Percentiles rank a stretch among this genome's conserved stretches.
These are phyloP conservation scores for Battus philenor DNA, from an alignment of 1,140 invertebrate species.

Conservation along the genomic window DNA sequence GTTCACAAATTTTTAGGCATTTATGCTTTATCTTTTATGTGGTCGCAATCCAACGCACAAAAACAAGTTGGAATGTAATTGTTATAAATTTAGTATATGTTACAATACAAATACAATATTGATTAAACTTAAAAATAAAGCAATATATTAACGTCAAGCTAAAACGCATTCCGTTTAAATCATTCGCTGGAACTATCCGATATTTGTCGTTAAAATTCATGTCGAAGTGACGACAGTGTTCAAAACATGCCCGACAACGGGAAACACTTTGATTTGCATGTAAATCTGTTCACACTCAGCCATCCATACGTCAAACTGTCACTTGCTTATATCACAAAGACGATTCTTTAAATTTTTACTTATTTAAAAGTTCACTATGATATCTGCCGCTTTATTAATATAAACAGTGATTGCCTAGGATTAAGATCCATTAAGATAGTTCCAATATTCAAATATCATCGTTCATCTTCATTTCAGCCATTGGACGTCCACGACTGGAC, in stretches of 20 bases:
- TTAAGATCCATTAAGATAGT: not conserved
- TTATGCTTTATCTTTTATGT: too few relatives aligned
- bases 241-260: not conserved
- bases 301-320: not conserved
- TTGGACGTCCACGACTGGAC: too few relatives aligned
- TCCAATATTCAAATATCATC: not conserved
- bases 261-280: slow-evolving; percentile 4
- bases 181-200: too few relatives aligned
- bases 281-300: slow-evolving; percentile 6
- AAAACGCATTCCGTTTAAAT: too few relatives aligned
- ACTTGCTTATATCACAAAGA: not conserved
- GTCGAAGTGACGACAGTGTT: not conserved
- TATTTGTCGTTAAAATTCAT: not conserved
- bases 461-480: not conserved
- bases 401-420: not conserved
- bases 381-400: not conserved
- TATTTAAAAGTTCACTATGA: not conserved
- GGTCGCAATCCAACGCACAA: too few relatives aligned
- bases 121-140: too few relatives aligned
- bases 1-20: too few relatives aligned
- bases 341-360: not conserved
- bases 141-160: too few relatives aligned
- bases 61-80: too few relatives aligned
- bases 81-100: too few relatives aligned
- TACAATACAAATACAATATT: too few relatives aligned